Evolutionary conservation across 2,888 invertebrate species (phyloP).

Genomic region (Odontocolon sp.): DNA sequence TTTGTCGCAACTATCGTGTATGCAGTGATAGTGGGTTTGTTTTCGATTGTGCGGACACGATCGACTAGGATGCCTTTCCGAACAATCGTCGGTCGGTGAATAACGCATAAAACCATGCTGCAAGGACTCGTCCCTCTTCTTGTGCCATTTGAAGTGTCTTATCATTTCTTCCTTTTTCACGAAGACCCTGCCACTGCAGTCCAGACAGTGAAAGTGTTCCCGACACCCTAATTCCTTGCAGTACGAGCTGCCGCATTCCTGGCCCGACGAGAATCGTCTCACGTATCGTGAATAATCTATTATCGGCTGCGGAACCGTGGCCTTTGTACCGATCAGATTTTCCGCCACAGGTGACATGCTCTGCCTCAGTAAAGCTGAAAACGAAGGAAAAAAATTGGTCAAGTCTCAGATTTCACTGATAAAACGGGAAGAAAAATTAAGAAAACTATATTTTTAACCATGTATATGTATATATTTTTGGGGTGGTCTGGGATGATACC

Average conservation of each 20-base stretch:
- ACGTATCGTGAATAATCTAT: constrained; percentile 95
- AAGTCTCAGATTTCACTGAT: not conserved
- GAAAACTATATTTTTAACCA: no score
- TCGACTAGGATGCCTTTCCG: constrained; percentile 88
- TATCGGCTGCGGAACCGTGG: constrained; percentile 84
- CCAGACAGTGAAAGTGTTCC: constrained; percentile 97
- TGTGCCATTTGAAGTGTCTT: constrained; percentile 99
- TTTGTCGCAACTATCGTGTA: constrained; percentile 96
- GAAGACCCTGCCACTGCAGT: constrained; percentile 93
- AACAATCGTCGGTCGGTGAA: constrained; percentile 97
- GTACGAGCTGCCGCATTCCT: constrained; percentile 92
- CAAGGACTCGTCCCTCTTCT: constrained; percentile 97
- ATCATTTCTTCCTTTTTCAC: constrained; percentile 99
- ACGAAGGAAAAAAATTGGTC: constrained; percentile 57
- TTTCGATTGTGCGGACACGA: constrained; percentile 95
- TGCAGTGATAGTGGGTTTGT: constrained; percentile 98
- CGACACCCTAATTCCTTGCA: constrained; percentile 95
- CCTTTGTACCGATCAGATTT: constrained; percentile 77
- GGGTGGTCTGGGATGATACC: no score
- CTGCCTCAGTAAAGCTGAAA: constrained; percentile 83
- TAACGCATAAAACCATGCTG: constrained; percentile 98
- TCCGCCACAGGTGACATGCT: constrained; percentile 81
- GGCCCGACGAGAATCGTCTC: constrained; percentile 90
- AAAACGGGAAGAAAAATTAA: no score
- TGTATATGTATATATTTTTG: not conserved